A percentile compares a stretch with the other conserved stretches of the same genome.
Conservation (phyloP, 2,888 invertebrate species). For the Thymelicus acteon region DNA sequence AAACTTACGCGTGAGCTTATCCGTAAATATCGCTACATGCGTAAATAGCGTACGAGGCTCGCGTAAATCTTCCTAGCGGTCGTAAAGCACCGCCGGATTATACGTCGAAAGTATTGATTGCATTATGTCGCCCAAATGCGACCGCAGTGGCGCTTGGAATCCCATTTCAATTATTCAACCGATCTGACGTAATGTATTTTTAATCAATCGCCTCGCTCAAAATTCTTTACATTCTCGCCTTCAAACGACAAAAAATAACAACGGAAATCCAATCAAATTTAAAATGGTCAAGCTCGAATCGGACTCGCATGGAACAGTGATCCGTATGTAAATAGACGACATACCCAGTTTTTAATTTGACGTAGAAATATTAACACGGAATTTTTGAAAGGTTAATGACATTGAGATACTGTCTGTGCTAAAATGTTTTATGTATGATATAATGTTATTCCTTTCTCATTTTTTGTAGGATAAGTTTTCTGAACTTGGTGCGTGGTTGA, state of each 20-base stretch:
- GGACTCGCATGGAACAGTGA: not conserved
- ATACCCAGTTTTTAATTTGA: too few relatives aligned
- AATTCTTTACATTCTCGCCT: slow-evolving; percentile 41
- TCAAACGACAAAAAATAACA: slow-evolving; percentile 45
- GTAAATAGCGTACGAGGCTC: slow-evolving; percentile 62
- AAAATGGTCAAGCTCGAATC: slow-evolving; percentile 74
- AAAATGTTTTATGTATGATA: too few relatives aligned
- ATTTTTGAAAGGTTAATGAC: too few relatives aligned
- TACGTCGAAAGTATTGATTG: slow-evolving; percentile 70
- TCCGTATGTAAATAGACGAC: too few relatives aligned
- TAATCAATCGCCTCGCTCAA: slow-evolving; percentile 47
- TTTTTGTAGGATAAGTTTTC: too few relatives aligned
- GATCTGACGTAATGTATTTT: slow-evolving; percentile 52
- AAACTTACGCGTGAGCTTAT: slow-evolving; percentile 56
- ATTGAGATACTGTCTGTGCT: too few relatives aligned
- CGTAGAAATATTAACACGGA: too few relatives aligned
- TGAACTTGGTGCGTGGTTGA: too few relatives aligned
- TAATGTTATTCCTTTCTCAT: too few relatives aligned
- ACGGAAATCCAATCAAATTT: slow-evolving; percentile 56
- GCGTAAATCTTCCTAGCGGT: slow-evolving; percentile 66
- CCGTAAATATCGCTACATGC: slow-evolving; percentile 70
- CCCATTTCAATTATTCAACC: slow-evolving; percentile 63
- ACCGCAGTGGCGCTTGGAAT: slow-evolving; percentile 54
- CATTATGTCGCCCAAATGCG: slow-evolving; percentile 58
- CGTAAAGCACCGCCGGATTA: slow-evolving; percentile 68